These are phyloP conservation scores for Tetragonula carbonaria DNA, from an alignment of 2,888 invertebrate species.

Conservation along the genomic window DNA sequence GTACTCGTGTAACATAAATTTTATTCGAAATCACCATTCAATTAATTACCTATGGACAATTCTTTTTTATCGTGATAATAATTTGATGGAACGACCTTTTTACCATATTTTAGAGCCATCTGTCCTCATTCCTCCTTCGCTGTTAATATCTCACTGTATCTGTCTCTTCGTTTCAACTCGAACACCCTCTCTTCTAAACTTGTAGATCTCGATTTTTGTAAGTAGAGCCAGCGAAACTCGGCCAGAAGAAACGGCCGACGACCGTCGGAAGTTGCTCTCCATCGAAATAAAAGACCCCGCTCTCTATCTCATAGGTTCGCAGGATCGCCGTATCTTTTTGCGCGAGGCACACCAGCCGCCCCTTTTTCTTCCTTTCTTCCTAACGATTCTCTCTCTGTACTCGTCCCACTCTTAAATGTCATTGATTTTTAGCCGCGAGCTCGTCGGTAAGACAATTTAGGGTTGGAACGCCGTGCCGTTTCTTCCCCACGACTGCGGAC, in stretches of 20 bases:
- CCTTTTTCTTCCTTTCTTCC: background rate
- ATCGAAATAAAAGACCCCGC: slow-evolving; percentile 3
- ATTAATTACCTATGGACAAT: too few relatives aligned
- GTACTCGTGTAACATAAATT: too few relatives aligned
- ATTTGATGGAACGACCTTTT: too few relatives aligned
- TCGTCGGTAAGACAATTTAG: slow-evolving; percentile 24
- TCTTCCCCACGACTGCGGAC: background rate
- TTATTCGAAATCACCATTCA: too few relatives aligned
- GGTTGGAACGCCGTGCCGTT: background rate
- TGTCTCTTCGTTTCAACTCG: background rate
- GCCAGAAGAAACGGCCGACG: background rate
- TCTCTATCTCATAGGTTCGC: background rate
- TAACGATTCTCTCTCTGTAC: background rate
- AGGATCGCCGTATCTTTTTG: background rate
- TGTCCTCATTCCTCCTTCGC: background rate
- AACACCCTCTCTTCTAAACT: background rate
- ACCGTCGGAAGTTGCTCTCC: background rate
- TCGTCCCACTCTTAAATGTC: slow-evolving; percentile 28
- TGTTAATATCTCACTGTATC: slow-evolving; percentile 27
- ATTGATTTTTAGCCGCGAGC: slow-evolving; percentile 54
- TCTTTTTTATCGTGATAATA: too few relatives aligned
- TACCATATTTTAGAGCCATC: too few relatives aligned
- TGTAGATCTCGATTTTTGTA: slow-evolving; percentile 10
- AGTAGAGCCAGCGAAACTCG: slow-evolving; percentile 3
- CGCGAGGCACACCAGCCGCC: background rate